Conservation (phyloP, 2,113 vertebrate genomes). For the Gopherus flavomarginatus region DNA sequence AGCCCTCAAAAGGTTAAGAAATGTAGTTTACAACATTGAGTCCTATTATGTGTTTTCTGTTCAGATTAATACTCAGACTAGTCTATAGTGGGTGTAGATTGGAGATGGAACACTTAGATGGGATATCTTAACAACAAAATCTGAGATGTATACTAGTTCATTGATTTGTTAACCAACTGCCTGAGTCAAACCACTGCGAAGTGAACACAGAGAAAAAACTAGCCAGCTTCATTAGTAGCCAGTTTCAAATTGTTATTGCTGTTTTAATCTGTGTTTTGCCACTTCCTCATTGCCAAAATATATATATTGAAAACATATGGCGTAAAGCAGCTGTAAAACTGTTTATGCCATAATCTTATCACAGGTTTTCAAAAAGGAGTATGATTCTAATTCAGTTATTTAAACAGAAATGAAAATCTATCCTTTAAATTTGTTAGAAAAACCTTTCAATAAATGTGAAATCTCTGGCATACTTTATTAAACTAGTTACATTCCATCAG, state of each 20-base stretch:
- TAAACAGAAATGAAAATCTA: neutral
- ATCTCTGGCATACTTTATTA: neutral
- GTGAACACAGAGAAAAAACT: neutral
- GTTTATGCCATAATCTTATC: neutral
- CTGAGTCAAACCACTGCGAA: neutral
- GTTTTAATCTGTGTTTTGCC: neutral
- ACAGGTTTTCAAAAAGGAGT: neutral
- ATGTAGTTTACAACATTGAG: neutral
- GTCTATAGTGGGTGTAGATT: neutral
- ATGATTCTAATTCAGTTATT: neutral
- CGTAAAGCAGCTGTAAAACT: neutral
- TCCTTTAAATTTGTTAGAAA: constrained; percentile 1
- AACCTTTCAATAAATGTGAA: neutral
- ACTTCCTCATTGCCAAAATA: neutral
- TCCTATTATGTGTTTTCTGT: neutral
- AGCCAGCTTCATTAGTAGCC: neutral
- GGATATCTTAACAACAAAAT: neutral
- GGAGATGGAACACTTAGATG: neutral
- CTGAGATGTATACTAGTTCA: neutral
- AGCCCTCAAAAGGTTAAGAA: neutral
- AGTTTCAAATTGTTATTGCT: neutral
- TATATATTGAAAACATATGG: neutral
- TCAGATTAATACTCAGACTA: neutral
- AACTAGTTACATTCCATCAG: neutral
- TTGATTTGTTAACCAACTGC: neutral